phyloP scores from a whole-genome alignment of 2,888 invertebrate species.

The Sipha maydis region DNA sequence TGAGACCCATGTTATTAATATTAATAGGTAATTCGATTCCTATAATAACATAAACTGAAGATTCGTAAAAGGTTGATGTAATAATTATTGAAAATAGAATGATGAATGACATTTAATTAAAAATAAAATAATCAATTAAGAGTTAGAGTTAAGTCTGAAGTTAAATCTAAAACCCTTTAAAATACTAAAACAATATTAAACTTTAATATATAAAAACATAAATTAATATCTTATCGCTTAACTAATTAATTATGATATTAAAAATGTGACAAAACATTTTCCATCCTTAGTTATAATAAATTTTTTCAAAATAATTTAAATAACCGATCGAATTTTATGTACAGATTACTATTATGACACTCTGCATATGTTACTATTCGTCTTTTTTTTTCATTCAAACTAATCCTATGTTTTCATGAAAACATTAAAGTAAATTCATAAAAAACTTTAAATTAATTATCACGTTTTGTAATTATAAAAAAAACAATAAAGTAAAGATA shows the following conservation, averaged over 20 bases:
- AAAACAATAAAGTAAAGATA: background rate
- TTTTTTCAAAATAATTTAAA: background rate
- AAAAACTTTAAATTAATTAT: background rate
- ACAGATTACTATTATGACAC: no score
- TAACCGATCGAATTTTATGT: background rate
- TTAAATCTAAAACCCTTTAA: no score
- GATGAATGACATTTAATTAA: background rate
- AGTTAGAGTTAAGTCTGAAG: no score
- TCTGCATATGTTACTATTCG: background rate
- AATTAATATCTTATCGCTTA: background rate
- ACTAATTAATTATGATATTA: background rate
- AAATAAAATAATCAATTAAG: background rate
- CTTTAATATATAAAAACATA: background rate
- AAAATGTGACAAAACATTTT: background rate
- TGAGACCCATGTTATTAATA: background rate
- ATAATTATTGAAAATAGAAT: background rate
- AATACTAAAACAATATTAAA: no score
- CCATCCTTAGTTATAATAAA: background rate
- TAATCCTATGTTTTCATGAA: background rate
- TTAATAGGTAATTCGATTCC: background rate
- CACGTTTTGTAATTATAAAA: constrained; percentile 7
- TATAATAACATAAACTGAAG: background rate
- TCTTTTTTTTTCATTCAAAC: background rate
- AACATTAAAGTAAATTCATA: background rate
- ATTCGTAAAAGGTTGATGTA: background rate